Evolutionary conservation across 2,797 vertebrate genomes (phyloP), one percentile per base, ranked within the genome.

Genomic region (Amphiprion clarkii): DNA sequence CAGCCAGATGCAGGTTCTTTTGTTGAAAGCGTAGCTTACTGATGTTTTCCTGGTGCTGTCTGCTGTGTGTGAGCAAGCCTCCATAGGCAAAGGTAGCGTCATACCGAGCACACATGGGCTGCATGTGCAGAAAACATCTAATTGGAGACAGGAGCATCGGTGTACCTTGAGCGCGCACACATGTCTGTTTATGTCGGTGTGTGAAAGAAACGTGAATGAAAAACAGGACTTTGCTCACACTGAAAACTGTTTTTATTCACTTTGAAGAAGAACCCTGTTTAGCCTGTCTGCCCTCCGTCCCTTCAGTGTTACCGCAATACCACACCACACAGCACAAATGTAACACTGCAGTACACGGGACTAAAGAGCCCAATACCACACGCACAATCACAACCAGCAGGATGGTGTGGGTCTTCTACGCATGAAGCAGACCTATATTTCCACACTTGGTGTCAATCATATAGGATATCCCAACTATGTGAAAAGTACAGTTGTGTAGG

Each of bases 21-120:
- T 75, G 78, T 55, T 81, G 75, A 73, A 57, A 71, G 61, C 31
- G 36, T 23, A 74, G 69, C 76, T 84, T 79, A 21, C 76, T 59
- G 88, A 78, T 74, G 82, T 67, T 78, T 85, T 72, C 70, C 78
- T 54, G 76, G 55, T 81, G 74, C 68, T 59, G 74, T 74, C 73
- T 80, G 70, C 67, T 57, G 77, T 29, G 65, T 79, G 68, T 54
- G 66, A 76, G 67, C 11, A 23, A 6, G 5, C 83, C 54, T 83
- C 78, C 79, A 76, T 48, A 33, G 42, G 57, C 71, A 76, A 52
- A 81, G 67, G 79, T 53, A 64, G 59, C 19, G 14, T 57, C 73
- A 71, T 42, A 67, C 63, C 58, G 49, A 10, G 69, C 86, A 87
- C 93, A 94, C 87, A 89, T 91, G 92, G 88, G 62, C 79, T 46